These are phyloP conservation scores for Ceratoteleas bidentatus DNA, from an alignment of 1,140 invertebrate genomes.

Conservation along the genomic window DNA sequence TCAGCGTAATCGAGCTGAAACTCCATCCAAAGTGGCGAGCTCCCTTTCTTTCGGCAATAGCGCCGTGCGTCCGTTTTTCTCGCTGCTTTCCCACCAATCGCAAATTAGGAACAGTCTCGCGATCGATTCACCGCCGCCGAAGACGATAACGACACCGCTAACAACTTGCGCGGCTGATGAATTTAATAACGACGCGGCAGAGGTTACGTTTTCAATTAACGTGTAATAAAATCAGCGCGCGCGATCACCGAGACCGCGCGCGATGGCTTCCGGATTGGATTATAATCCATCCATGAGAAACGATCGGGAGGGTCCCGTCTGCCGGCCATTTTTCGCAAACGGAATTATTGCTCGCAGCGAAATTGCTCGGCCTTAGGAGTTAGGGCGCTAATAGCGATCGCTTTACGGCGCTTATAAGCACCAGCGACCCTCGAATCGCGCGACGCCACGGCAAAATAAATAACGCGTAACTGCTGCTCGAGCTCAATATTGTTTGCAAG, in stretches of 20 bases:
- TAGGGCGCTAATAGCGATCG: conserved; percentile 66
- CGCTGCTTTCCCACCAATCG: conserved; percentile 13
- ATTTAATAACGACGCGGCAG: conserved; percentile 54
- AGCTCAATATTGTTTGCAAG: conserved; percentile 37
- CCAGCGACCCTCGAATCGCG: conserved; percentile 42
- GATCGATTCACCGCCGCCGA: conserved; percentile 8
- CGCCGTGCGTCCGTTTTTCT: neutral
- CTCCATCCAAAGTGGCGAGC: conserved; percentile 13
- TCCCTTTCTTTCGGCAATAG: conserved; percentile 2
- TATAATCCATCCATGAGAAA: conserved; percentile 65
- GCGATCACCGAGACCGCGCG: conserved; percentile 30
- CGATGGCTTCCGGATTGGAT: conserved; percentile 60
- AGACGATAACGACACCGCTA: conserved; percentile 29
- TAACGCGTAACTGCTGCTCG: conserved; percentile 34
- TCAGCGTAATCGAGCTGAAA: conserved; percentile 62
- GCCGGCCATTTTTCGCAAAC: conserved; percentile 56
- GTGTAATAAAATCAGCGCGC: conserved; percentile 61
- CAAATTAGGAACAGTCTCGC: conserved; percentile 22
- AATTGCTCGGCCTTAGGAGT: conserved; percentile 63
- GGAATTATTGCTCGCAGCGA: conserved; percentile 70
- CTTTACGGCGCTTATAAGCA: conserved; percentile 49
- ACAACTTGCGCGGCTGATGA: conserved; percentile 23
- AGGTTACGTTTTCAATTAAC: conserved; percentile 66
- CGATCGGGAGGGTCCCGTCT: conserved; percentile 54
- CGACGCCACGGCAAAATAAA: conserved; percentile 41